Evolutionary conservation across 2,888 invertebrate species (phyloP).

Genomic region (Megamerina dolium): DNA sequence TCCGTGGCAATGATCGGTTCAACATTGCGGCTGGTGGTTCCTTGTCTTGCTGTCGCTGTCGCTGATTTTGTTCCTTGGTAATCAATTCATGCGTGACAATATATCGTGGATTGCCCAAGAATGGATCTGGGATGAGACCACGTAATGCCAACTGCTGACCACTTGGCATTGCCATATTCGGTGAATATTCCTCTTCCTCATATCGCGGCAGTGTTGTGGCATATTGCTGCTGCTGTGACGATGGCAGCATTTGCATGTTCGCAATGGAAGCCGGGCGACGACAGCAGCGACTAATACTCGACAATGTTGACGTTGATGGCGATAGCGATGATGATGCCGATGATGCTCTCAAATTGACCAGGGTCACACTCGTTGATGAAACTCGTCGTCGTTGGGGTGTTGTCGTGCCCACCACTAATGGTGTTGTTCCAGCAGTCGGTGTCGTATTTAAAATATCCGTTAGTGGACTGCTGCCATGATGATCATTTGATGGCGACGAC

Average conservation of each 20-base stretch:
- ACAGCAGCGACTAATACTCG: conserved; percentile 10
- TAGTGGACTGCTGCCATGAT: conserved; percentile 36
- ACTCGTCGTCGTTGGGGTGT: conserved; percentile 18
- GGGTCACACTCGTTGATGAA: no score
- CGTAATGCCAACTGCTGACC: conserved; percentile 42
- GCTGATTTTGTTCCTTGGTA: background rate
- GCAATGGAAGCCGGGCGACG: conserved; percentile 21
- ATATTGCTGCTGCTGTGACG: conserved; percentile 25
- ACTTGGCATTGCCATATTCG: conserved; percentile 33
- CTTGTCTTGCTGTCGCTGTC: conserved; percentile 5
- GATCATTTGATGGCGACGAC: conserved; percentile 29
- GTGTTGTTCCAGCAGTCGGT: conserved; percentile 21
- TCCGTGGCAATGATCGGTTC: conserved; percentile 21
- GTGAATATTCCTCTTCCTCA: conserved; percentile 48
- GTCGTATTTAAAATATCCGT: conserved; percentile 38
- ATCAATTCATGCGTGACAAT: conserved; percentile 25
- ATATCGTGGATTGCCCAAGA: conserved; percentile 42
- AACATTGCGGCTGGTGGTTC: background rate
- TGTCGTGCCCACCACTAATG: no score
- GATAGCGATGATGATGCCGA: background rate
- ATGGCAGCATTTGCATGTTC: background rate
- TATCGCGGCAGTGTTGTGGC: conserved; percentile 45
- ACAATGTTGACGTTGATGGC: background rate
- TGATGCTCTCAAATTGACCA: background rate
- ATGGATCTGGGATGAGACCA: conserved; percentile 42